phyloP scores from a whole-genome alignment of 1,140 invertebrate species.

The Cotesia vestalis region DNA sequence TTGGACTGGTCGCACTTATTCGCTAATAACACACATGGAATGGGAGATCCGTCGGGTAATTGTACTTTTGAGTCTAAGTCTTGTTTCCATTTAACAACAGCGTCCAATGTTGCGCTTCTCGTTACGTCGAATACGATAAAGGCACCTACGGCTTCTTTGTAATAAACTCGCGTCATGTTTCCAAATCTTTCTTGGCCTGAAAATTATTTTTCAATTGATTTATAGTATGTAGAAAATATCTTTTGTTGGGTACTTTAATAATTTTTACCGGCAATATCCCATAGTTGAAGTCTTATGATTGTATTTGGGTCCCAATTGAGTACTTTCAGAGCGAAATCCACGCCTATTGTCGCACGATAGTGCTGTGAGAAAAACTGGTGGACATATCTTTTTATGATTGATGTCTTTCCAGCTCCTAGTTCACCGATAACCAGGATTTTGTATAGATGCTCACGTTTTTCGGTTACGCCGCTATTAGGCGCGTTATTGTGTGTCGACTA shows the following conservation, averaged over 20 bases:
- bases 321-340: conserved; percentile 98
- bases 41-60: conserved; percentile 89
- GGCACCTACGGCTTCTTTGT: conserved; percentile 99
- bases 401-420: conserved; percentile 95
- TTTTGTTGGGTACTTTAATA: conserved; percentile 10
- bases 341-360: conserved; percentile 97
- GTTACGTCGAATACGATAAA: conserved; percentile 98
- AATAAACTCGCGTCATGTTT: conserved; percentile 99
- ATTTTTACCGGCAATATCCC: conserved; percentile 93
- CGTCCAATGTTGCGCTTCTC: conserved; percentile 90
- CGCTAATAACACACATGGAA: conserved; percentile 94
- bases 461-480: conserved; percentile 66
- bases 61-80: conserved; percentile 98
- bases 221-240: not conserved
- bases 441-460: conserved; percentile 91
- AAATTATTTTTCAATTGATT: conserved; percentile 35
- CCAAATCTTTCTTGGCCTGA: conserved; percentile 96
- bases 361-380: conserved; percentile 97
- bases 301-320: conserved; percentile 96
- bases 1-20: conserved; percentile 99
- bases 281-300: conserved; percentile 93
- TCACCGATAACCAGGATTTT: conserved; percentile 99
- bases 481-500: conserved; percentile 67
- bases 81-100: conserved; percentile 96
- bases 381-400: conserved; percentile 98